These are phyloP conservation scores for Fabriciana adippe DNA, from an alignment of 2,888 invertebrate genomes.

Conservation along the genomic window DNA sequence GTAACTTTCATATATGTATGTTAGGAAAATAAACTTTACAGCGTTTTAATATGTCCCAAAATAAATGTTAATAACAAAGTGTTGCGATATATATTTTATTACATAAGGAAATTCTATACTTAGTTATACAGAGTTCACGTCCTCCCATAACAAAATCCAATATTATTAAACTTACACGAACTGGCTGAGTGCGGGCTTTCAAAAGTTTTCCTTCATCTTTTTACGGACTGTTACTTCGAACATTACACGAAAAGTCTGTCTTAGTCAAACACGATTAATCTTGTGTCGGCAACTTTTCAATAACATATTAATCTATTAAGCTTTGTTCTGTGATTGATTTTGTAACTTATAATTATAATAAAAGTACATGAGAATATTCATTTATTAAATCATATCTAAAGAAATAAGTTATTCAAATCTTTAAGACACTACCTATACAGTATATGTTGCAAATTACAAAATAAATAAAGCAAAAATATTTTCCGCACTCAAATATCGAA, in stretches of 20 bases:
- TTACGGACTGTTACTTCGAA: conserved; percentile 27
- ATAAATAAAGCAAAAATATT: no score
- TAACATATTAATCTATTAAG: conserved; percentile 25
- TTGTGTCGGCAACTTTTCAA: conserved; percentile 28
- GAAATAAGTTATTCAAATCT: no score
- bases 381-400: no score
- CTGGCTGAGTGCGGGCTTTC: conserved; percentile 22
- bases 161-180: conserved; percentile 42
- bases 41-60: no score
- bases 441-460: no score
- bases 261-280: conserved; percentile 23
- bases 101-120: conserved; percentile 1
- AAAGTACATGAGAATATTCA: conserved; percentile 1
- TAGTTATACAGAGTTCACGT: conserved; percentile 14
- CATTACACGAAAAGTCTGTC: conserved; percentile 21
- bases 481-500: no score
- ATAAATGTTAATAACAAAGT: no score
- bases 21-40: no score
- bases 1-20: background rate
- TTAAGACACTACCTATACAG: no score
- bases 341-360: background rate
- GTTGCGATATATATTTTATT: background rate
- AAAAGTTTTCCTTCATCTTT: conserved; percentile 27
- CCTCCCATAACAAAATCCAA: conserved; percentile 35
- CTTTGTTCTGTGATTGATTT: conserved; percentile 10